A percentile compares a stretch with the other conserved stretches of the same genome.
phyloP scores from a whole-genome alignment of 2,888 invertebrate genomes.

The Heliconius ethilla region DNA sequence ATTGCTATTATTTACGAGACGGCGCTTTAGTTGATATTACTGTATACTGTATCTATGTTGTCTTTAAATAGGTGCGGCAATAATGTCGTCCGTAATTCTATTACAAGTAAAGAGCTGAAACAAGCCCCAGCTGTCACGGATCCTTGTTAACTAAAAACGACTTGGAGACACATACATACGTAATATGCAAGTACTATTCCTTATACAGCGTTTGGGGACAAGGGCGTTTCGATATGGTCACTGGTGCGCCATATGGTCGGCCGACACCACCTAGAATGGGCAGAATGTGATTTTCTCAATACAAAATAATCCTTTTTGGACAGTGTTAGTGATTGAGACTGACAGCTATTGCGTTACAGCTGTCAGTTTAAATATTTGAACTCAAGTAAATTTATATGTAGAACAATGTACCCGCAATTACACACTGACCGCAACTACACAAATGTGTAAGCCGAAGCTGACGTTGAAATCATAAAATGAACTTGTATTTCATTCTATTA shows the following conservation, averaged over 20 bases:
- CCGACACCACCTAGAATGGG: slow-evolving; percentile 38
- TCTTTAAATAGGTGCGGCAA: not conserved
- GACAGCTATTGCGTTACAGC: slow-evolving; percentile 17
- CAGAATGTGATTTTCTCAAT: slow-evolving; percentile 32
- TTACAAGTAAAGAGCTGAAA: slow-evolving; percentile 1
- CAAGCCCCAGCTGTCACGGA: slow-evolving; percentile 34
- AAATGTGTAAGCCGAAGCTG: no score
- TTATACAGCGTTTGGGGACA: slow-evolving; percentile 47
- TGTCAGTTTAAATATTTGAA: not conserved
- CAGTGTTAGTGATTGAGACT: slow-evolving; percentile 8
- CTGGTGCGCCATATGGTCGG: slow-evolving; percentile 45
- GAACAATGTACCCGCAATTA: slow-evolving; percentile 23
- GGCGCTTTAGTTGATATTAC: slow-evolving; percentile 20
- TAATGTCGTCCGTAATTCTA: not conserved
- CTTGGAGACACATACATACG: slow-evolving; percentile 14
- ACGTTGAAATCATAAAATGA: not conserved
- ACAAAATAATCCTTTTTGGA: slow-evolving; percentile 30
- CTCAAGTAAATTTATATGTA: not conserved
- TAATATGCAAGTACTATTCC: slow-evolving; percentile 35
- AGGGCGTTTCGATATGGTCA: slow-evolving; percentile 49
- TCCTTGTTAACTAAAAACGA: slow-evolving; percentile 34
- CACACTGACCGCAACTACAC: slow-evolving; percentile 6
- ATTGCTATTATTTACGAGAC: slow-evolving; percentile 29
- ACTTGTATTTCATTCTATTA: not conserved
- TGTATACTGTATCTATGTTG: not conserved